Evolutionary conservation across 2,797 vertebrate genomes (phyloP), one percentile per base, ranked within the genome.

Genomic region (Hyperoplus immaculatus): DNA sequence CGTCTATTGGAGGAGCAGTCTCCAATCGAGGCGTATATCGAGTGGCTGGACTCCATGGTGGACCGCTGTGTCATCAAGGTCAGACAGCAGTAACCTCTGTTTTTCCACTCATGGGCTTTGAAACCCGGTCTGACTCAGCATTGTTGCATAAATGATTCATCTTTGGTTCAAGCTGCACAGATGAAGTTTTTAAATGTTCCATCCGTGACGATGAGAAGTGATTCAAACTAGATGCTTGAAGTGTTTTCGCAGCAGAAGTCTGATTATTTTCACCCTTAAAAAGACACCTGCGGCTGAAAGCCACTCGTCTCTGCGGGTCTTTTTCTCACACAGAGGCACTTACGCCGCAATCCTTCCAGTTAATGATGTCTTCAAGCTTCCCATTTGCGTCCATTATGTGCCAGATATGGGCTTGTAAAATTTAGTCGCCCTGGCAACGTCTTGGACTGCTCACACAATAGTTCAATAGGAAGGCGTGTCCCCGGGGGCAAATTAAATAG

Each of bases 11-110:
- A 99, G 87, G 98, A 99, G 85, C 98, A 99, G 88, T 99, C 98
- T 11, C 97, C 98, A 14, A 99, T 99, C 0, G 98, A 99, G 91
- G 97, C 97, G 0, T 99, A 99, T 91, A 97, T 99, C 0, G 98
- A 99, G 83, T 99, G 98, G 98, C 91, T 99, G 93, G 98, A 99
- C 91, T 96, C 97, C 61, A 99, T 99, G 98, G 98, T 98, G 93
- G 98, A 99, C 91, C 96, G 97, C 88, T 99, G 98, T 39, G 98
- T 99, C 13, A 97, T 99, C 74, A 98, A 98, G 97, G 98, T 99
- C 83, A 94, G 97, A 94, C 80, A 60, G 61, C 29, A 56, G 46
- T 29, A 57, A 5, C 5, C 45, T 57, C 39, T 49, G 42, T 57
- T 13, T 12, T 54, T 45, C 15, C 6, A 42, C 36, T 45, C 16